Conservation (phyloP, 2,797 vertebrate species). For the Hydrophis major region DNA sequence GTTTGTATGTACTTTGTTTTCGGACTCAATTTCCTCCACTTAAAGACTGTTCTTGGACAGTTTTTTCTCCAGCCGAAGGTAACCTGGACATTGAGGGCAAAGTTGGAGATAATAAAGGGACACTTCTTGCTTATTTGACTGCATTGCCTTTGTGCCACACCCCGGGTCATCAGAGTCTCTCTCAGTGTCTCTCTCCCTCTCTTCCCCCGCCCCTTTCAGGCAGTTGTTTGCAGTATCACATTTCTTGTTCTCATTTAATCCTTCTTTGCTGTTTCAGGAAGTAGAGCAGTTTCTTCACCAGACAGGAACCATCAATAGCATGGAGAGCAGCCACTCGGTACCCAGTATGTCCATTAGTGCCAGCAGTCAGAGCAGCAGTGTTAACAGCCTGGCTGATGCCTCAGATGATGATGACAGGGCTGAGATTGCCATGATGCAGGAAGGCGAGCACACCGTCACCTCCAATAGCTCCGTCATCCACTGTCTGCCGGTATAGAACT, state of each 20-base stretch:
- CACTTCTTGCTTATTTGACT: too few relatives aligned
- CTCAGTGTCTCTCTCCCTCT: too few relatives aligned
- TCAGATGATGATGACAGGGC: slow-evolving; percentile 83
- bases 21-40: too few relatives aligned
- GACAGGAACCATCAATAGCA: slow-evolving; percentile 89
- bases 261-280: slow-evolving; percentile 73
- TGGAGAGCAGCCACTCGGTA: slow-evolving; percentile 93
- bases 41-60: too few relatives aligned
- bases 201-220: too few relatives aligned
- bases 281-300: slow-evolving; percentile 87
- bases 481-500: slow-evolving; percentile 79
- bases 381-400: slow-evolving; percentile 90
- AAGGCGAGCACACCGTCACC: slow-evolving; percentile 89
- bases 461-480: slow-evolving; percentile 93
- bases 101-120: too few relatives aligned
- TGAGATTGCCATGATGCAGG: slow-evolving; percentile 95
- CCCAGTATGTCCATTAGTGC: slow-evolving; percentile 95
- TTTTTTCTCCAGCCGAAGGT: too few relatives aligned
- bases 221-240: neutral
- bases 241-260: neutral
- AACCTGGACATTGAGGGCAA: too few relatives aligned
- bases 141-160: too few relatives aligned
- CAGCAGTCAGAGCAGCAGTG: slow-evolving; percentile 91
- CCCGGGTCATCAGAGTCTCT: too few relatives aligned
- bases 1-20: too few relatives aligned